Conservation (phyloP, 2,113 vertebrate genomes). For the Elaphurus davidianus region DNA sequence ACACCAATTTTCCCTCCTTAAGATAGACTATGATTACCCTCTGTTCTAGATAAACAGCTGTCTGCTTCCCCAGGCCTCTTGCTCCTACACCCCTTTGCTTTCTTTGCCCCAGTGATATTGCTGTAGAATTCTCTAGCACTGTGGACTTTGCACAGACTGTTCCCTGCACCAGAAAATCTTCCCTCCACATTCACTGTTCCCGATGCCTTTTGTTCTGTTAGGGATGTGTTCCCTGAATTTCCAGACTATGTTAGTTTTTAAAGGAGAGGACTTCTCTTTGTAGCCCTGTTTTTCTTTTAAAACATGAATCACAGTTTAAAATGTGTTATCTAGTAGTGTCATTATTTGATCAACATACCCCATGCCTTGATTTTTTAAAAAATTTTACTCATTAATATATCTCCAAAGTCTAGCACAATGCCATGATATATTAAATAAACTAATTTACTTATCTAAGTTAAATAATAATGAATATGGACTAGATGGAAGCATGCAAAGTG, state of each 20-base stretch:
- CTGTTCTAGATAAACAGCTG: background rate
- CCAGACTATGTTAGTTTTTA: background rate
- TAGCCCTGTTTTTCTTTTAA: background rate
- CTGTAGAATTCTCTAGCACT: background rate
- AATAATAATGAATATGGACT: background rate
- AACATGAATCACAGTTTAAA: background rate
- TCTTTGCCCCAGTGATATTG: background rate
- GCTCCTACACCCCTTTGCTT: background rate
- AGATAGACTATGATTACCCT: background rate
- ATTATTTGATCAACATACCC: background rate
- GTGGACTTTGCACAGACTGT: background rate
- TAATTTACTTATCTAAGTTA: background rate
- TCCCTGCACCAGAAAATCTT: background rate
- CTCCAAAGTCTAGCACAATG: background rate
- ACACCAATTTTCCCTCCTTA: background rate
- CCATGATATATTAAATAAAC: background rate
- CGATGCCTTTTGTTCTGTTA: background rate
- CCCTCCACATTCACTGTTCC: background rate
- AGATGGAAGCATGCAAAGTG: background rate
- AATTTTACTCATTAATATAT: background rate
- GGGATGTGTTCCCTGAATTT: background rate
- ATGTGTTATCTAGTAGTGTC: background rate
- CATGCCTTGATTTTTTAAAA: background rate
- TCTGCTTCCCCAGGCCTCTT: background rate
- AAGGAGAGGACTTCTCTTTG: background rate